Conservation (phyloP, 2,113 vertebrate genomes). For the Casuarius casuarius region DNA sequence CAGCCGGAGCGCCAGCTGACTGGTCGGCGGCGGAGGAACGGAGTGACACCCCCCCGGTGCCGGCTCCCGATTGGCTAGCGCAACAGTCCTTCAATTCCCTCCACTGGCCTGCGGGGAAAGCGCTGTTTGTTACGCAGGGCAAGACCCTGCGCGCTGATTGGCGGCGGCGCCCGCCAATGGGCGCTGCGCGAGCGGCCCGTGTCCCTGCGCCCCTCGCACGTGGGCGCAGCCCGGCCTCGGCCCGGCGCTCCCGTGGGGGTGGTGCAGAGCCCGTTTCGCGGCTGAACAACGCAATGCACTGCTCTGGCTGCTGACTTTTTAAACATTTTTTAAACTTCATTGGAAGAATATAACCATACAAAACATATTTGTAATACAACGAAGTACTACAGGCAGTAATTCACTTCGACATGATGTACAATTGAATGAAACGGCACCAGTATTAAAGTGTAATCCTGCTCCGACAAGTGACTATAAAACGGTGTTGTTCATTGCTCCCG, state of each 20-base stretch:
- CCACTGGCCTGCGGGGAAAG: accelerated
- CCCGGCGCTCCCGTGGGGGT: too few relatives aligned
- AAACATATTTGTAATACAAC: background rate
- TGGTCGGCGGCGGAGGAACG: background rate
- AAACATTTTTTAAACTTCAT: background rate
- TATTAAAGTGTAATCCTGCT: background rate
- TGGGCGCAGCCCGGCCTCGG: too few relatives aligned
- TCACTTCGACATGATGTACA: background rate
- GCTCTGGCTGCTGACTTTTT: background rate
- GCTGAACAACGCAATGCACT: too few relatives aligned
- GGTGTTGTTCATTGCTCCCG: accelerated
- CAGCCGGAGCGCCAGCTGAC: too few relatives aligned
- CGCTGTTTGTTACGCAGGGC: background rate
- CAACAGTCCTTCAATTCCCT: accelerated
- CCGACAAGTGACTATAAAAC: too few relatives aligned
- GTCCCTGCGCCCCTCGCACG: too few relatives aligned
- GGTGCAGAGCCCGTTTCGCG: too few relatives aligned
- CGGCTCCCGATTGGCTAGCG: background rate
- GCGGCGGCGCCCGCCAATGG: background rate
- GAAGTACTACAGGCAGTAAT: background rate
- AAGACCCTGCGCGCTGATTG: background rate
- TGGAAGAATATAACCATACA: background rate
- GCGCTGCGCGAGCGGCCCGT: too few relatives aligned
- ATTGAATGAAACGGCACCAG: accelerated
- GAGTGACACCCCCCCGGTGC: accelerated